Conservation (phyloP, 2,113 vertebrate species). For the Eubucco bourcierii region DNA sequence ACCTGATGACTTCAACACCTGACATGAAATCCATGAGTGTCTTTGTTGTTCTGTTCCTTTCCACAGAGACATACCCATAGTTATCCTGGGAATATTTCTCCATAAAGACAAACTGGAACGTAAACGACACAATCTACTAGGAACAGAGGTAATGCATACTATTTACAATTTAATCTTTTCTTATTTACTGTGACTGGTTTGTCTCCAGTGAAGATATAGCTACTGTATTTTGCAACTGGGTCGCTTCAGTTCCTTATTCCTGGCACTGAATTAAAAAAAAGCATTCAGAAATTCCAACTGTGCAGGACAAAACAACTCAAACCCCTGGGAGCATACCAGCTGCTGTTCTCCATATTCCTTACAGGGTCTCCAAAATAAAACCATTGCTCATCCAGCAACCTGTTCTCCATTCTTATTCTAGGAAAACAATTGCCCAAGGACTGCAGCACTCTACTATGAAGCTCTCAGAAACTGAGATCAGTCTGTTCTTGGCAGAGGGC, state of each 20-base stretch:
- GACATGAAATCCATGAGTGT: rapidly evolving
- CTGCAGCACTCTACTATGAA: neutral
- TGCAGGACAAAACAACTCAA: neutral
- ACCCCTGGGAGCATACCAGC: neutral
- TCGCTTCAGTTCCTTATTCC: neutral
- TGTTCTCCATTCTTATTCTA: neutral
- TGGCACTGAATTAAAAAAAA: neutral
- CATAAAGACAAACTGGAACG: neutral
- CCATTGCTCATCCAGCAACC: neutral
- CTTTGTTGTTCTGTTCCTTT: neutral
- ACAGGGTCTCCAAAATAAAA: neutral
- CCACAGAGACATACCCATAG: neutral
- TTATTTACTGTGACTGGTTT: neutral
- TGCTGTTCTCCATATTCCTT: neutral
- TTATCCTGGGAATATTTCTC: neutral
- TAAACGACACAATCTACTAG: neutral
- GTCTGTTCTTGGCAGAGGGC: conserved; percentile 52
- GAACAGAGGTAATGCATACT: neutral
- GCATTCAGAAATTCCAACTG: neutral
- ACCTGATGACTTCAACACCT: neutral
- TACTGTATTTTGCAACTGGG: neutral
- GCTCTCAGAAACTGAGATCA: conserved; percentile 12
- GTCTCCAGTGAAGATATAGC: neutral
- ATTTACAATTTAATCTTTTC: neutral
- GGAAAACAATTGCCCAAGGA: neutral